A percentile compares a stretch with the other conserved stretches of the same genome.
phyloP scores from a whole-genome alignment of 2,888 invertebrate species.

The Drosophila seclusa region DNA sequence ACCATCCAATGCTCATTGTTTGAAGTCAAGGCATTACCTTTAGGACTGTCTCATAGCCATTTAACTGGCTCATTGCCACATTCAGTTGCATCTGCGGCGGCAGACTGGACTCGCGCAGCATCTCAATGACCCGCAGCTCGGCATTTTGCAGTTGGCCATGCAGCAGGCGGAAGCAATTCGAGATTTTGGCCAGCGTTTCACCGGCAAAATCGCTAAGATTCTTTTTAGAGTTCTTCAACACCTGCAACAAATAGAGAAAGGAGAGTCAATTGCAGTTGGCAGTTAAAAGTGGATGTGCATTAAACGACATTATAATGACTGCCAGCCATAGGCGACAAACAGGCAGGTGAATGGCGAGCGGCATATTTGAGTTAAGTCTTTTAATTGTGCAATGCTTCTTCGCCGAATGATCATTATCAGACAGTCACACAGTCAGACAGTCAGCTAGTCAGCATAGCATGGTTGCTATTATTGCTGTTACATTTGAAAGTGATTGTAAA shows the following conservation, averaged over 20 bases:
- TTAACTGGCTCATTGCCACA: constrained; percentile 62
- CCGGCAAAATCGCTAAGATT: constrained; percentile 74
- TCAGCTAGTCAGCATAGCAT: constrained; percentile 4
- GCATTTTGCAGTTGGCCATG: constrained; percentile 81
- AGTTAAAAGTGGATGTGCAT: constrained; percentile 9
- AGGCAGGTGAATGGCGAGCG: constrained; percentile 58
- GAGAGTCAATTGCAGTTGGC: not conserved
- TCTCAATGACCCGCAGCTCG: constrained; percentile 71
- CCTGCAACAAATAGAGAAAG: constrained; percentile 55
- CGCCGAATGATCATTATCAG: constrained; percentile 63
- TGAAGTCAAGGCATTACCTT: constrained; percentile 57
- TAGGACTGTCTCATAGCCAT: constrained; percentile 65
- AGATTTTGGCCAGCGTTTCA: constrained; percentile 69
- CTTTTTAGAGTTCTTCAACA: constrained; percentile 70
- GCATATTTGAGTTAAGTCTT: constrained; percentile 46
- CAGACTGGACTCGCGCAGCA: constrained; percentile 70
- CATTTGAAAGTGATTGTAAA: constrained; percentile 77
- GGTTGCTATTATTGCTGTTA: constrained; percentile 41
- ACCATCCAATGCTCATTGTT: too few species aligned
- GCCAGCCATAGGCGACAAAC: constrained; percentile 3
- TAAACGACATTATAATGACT: constrained; percentile 57
- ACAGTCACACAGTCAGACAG: constrained; percentile 18
- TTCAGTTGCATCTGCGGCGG: constrained; percentile 71
- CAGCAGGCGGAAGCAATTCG: constrained; percentile 75
- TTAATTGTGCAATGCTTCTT: constrained; percentile 71